These are phyloP conservation scores for Cebidichthys violaceus DNA, from an alignment of 2,113 vertebrate species.

Conservation along the genomic window DNA sequence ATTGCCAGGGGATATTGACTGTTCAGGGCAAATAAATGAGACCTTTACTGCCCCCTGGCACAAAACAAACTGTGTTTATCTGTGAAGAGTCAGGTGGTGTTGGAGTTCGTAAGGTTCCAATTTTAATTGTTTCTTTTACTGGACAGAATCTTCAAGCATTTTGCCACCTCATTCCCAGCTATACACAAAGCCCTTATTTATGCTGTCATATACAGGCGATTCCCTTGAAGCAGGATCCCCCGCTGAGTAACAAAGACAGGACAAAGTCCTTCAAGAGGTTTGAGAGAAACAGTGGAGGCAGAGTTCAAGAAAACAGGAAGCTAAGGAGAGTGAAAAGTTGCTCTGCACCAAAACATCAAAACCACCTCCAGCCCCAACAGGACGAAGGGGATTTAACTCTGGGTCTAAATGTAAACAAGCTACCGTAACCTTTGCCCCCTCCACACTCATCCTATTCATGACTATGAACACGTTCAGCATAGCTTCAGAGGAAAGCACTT, in stretches of 20 bases:
- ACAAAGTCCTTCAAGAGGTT: constrained; percentile 24
- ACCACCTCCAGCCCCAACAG: constrained; percentile 18
- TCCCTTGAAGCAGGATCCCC: constrained; percentile 43
- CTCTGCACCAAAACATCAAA: constrained; percentile 38
- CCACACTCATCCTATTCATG: constrained; percentile 18
- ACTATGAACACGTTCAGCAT: constrained; percentile 14
- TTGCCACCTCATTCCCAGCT: background rate
- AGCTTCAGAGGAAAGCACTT: constrained; percentile 9
- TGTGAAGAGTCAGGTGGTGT: constrained; percentile 4
- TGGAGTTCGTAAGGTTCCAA: constrained; percentile 18
- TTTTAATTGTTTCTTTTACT: constrained; percentile 12
- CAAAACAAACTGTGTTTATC: constrained; percentile 15
- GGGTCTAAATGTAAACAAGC: constrained; percentile 51
- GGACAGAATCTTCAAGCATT: constrained; percentile 13
- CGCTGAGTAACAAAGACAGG: constrained; percentile 26
- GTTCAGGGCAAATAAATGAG: background rate
- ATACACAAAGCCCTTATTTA: constrained; percentile 10
- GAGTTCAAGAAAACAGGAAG: constrained; percentile 58
- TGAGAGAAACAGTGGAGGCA: constrained; percentile 34
- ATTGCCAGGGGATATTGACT: constrained; percentile 29
- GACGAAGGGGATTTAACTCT: constrained; percentile 41
- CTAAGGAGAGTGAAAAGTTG: constrained; percentile 35
- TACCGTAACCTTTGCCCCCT: constrained; percentile 38
- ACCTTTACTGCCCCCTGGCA: background rate
- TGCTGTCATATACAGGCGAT: constrained; percentile 1